Evolutionary conservation across 2,113 vertebrate genomes (phyloP), one percentile per base, ranked within the genome.

Genomic region (Phyllostomus hastatus): DNA sequence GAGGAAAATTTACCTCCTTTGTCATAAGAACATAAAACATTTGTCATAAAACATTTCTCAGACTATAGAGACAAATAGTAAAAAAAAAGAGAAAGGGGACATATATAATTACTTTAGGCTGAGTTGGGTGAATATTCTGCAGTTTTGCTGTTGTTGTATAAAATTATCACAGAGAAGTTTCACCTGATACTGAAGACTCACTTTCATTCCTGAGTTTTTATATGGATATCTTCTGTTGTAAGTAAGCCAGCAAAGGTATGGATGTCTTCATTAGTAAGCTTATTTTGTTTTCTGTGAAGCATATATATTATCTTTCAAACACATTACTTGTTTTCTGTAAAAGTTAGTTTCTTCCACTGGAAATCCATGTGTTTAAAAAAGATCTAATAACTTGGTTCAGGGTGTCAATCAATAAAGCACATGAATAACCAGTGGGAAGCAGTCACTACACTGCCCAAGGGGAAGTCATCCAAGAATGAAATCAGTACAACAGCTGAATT

Each of bases 391-490:
- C 98, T 98, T 98, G 97, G 97, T 97, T 95, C 38, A 8, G 79
- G 96, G 76, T 98, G 97, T 98, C 98, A 98, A 98, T 98, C 98
- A 98, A 98, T 98, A 98, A 84, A 90, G 94, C 92, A 97, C 97
- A 98, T 98, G 97, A 98, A 98, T 98, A 98, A 98, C 96, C 98
- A 98, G 97, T 97, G 98, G 88, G 97, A 98, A 98, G 72, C 79
- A 81, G 97, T 95, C 97, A 97, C 95, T 95, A 38, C 81, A 50
- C 95, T 67, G 96, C 98, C 98, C 98, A 98, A 98, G 97, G 98
- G 98, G 98, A 98, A 98, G 98, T 97, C 98, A 98, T 97, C 95
- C 96, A 97, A 98, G 98, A 98, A 98, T 97, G 95, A 98, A 98
- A 98, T 98, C 3, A 0, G 97, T 94, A 75, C 90, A 97, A 97